Evolutionary conservation across 2,888 invertebrate species (phyloP), one percentile per base, ranked within the genome.

Genomic region (Phasia obesa): DNA sequence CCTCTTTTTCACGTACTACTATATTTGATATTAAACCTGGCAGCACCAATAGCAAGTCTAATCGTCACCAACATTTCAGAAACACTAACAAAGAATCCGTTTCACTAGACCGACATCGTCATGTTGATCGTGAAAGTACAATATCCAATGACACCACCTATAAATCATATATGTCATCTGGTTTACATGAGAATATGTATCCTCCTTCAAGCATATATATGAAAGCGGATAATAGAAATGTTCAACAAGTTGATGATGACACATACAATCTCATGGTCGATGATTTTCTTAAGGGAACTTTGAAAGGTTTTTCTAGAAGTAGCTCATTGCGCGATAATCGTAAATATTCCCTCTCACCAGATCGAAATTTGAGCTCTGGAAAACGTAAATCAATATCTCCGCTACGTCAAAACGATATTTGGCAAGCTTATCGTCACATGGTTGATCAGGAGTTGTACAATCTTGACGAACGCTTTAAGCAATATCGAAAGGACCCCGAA

Each of bases 401-500:
- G 0, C 82, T 89, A 38, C 84, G 88, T 4, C 87, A 90, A 51
- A 86, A 87, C 42, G 89, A 90, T 51, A 86, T 89, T 25, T 90
- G 90, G 91, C 89, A 91, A 81, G 89, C 88, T 0, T 91, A 91
- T 82, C 88, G 88, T 0, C 89, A 90, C 76, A 85, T 89, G 69
- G 89, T 90, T 13, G 89, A 90, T 75, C 88, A 88, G 11, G 87
- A 87, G 23, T 84, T 88, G 0, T 81, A 86, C 19, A 88, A 89
- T 35, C 82, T 90, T n/a, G 88, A 90, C 38, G 77, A 95, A 88
- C 94, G 95, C 87, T 95, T 95, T 73, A 83, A 85, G 3, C 64
- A 87, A 4, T 90, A 88, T 77, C 87, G 87, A 88, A 94, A 95
- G 87, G 95, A 96, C 88, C 97, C 97, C 0, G 97, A 97, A 89